Conservation (phyloP, 2,113 vertebrate species). For the Procavia capensis region DNA sequence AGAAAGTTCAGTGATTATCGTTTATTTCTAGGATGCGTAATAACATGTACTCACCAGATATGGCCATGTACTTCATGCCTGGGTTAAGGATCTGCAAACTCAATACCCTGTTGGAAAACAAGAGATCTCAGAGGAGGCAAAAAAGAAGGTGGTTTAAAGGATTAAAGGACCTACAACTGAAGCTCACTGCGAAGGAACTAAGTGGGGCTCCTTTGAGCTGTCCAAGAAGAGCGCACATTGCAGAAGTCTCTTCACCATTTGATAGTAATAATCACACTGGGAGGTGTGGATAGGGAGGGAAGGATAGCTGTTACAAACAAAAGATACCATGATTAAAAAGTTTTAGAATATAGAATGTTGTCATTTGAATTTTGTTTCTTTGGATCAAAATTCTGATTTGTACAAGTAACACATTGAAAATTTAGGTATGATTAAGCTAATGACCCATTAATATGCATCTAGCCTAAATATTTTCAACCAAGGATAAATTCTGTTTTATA, state of each 20-base stretch:
- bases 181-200: constrained; percentile 26
- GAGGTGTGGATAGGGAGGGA: neutral
- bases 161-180: constrained; percentile 34
- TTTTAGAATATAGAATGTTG: constrained; percentile 13
- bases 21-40: constrained; percentile 29
- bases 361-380: constrained; percentile 38
- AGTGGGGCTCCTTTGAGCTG: neutral
- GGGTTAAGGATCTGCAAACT: constrained; percentile 38
- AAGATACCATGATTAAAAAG: neutral
- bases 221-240: neutral
- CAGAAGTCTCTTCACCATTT: neutral
- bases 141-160: constrained; percentile 60
- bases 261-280: neutral
- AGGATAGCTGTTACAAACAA: constrained; percentile 11
- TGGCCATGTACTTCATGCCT: constrained; percentile 46
- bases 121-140: constrained; percentile 42
- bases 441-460: constrained; percentile 29
- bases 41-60: neutral
- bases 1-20: neutral
- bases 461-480: constrained; percentile 9
- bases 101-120: constrained; percentile 45
- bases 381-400: constrained; percentile 33
- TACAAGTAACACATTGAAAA: constrained; percentile 47
- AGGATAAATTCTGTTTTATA: neutral
- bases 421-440: constrained; percentile 24